These are phyloP conservation scores for Dichetophora obliterata DNA, from an alignment of 2,888 invertebrate genomes.

Conservation along the genomic window DNA sequence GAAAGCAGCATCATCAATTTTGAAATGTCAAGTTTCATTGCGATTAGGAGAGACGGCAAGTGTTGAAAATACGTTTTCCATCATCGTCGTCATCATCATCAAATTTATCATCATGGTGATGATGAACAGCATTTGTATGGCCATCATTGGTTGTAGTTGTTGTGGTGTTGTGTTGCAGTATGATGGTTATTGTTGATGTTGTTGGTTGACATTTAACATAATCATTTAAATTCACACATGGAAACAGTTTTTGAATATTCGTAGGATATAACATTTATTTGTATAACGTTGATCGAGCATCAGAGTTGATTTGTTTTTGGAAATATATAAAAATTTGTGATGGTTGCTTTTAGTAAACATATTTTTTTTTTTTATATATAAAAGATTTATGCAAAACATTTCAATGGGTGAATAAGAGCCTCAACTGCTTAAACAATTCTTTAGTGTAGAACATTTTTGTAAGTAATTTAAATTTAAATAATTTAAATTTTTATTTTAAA, in stretches of 20 bases:
- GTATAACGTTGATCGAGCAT: constrained; percentile 25
- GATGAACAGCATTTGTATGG: constrained; percentile 42
- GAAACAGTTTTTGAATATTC: constrained; percentile 30
- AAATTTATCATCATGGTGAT: constrained; percentile 36
- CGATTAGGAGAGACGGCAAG: constrained; percentile 46
- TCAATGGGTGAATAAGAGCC: too few relatives aligned
- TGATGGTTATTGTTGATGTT: constrained; percentile 45
- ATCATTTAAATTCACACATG: constrained; percentile 41
- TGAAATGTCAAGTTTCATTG: constrained; percentile 38
- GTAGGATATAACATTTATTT: constrained; percentile 29
- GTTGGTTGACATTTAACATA: constrained; percentile 54
- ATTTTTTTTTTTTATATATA: constrained; percentile 17
- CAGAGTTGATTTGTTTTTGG: constrained; percentile 47
- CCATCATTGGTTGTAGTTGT: constrained; percentile 46
- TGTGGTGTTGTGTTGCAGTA: constrained; percentile 48
- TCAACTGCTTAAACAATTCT: too few relatives aligned
- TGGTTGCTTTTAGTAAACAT: constrained; percentile 55
- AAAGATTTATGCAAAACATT: background rate
- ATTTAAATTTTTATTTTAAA: too few relatives aligned
- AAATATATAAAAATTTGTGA: constrained; percentile 59
- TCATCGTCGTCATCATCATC: constrained; percentile 57
- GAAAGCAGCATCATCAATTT: constrained; percentile 12
- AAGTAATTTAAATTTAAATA: background rate
- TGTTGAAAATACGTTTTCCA: constrained; percentile 28
- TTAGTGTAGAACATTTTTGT: background rate